phyloP scores from a whole-genome alignment of 2,888 invertebrate genomes.

The Cataglyphis cursor region DNA sequence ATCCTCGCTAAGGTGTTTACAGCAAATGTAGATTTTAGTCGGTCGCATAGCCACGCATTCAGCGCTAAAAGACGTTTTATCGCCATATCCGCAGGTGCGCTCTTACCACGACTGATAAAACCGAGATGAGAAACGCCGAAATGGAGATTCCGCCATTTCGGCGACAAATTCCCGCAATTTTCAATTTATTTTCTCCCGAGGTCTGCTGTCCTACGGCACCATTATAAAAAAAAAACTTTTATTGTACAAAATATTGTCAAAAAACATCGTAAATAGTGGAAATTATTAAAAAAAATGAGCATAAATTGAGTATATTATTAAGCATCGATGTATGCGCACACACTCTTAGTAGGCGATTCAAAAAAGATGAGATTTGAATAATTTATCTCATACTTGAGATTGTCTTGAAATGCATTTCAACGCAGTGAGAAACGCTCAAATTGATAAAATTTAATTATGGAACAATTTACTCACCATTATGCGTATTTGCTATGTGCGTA shows the following conservation, averaged over 20 bases:
- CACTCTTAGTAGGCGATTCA: neutral
- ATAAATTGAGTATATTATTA: neutral
- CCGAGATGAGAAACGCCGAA: conserved; percentile 8
- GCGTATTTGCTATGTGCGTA: no score
- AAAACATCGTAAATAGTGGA: neutral
- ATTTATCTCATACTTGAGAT: neutral
- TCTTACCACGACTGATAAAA: conserved; percentile 40
- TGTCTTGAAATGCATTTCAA: neutral
- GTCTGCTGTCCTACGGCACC: neutral
- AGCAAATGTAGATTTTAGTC: conserved; percentile 70
- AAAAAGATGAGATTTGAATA: neutral
- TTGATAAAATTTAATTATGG: no score
- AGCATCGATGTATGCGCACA: neutral
- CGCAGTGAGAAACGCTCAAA: no score
- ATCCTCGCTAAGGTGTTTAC: conserved; percentile 65
- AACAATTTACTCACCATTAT: no score
- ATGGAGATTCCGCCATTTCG: conserved; percentile 28
- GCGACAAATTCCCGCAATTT: conserved; percentile 32
- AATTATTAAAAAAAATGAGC: neutral
- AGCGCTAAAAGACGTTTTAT: conserved; percentile 60
- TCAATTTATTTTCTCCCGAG: conserved; percentile 36
- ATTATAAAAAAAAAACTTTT: neutral
- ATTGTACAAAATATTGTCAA: neutral
- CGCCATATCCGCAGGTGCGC: conserved; percentile 56
- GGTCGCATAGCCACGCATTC: conserved; percentile 46